Evolutionary conservation across 2,888 invertebrate species (phyloP), one percentile per base, ranked within the genome.

Genomic region (Scelioninae gen. 2): DNA sequence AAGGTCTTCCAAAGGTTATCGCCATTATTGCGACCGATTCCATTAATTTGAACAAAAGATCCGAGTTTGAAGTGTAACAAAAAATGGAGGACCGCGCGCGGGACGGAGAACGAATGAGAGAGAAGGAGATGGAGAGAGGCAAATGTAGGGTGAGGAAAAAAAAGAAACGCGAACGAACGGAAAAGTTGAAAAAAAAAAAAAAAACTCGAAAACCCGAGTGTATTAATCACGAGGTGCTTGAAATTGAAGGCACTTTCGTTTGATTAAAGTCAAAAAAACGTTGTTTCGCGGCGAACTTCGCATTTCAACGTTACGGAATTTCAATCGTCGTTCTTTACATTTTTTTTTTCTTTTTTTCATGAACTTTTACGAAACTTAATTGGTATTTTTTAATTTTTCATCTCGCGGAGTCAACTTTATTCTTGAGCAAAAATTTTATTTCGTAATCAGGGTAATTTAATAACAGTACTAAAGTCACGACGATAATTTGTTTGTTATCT

Each of bases 231-330:
- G 18, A 55, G 35, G 35, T 35, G 41, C 13, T 16, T 41, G 41
- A 48, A 41, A 57, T 43, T 50, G 52, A 50, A 63, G 35, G 46
- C 58, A 58, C 58, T 58, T 58, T 13, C 35, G 22, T 45, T 58
- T 58, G 35, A 58, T 58, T 58, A 58, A 58, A 58, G 46, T 10
- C 58, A n/a, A 46, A 58, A 58, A 45, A 58, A 55, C 39, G 22
- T 15, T 53, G 10, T 46, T 46, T 31, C 10, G 15, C 28, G 10
- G 22, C 16, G 50, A 10, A 50, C 16, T 33, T 11, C 15, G 19
- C n/a, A 9, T 11, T 18, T 11, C 22, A 5, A 22, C 11, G 5
- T 45, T 18, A 18, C 25, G 9, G 39, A 15, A 41, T 41, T 41
- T 16, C 35, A 35, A 11, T 13, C 13, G 6, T 2, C 2, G 6